Percentiles rank a stretch among this genome's conserved stretches.
Conservation (phyloP, 2,888 invertebrate genomes). For the Trypoxylon attenuatum region DNA sequence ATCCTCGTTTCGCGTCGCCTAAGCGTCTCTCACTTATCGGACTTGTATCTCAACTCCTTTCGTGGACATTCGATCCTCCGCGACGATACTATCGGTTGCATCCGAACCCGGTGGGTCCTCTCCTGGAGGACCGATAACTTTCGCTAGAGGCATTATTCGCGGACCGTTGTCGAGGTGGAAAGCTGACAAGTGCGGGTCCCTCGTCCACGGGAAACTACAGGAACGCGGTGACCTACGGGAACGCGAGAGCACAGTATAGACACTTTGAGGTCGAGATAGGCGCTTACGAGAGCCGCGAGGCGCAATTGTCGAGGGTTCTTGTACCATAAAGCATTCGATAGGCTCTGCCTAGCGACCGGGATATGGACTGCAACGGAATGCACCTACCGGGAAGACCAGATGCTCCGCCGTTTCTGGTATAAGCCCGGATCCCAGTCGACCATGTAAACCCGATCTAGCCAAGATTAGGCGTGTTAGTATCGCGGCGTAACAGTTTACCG, state of each 20-base stretch:
- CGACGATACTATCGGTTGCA: neutral
- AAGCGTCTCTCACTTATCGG: constrained; percentile 66
- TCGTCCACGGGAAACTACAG: too few species aligned
- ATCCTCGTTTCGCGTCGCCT: constrained; percentile 61
- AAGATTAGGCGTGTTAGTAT: constrained; percentile 48
- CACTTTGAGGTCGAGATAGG: too few species aligned
- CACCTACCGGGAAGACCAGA: constrained; percentile 26
- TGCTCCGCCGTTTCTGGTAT: constrained; percentile 16
- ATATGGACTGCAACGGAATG: constrained; percentile 30
- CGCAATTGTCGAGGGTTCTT: constrained; percentile 20
- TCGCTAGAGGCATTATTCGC: too few species aligned
- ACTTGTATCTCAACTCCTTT: constrained; percentile 62
- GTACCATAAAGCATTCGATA: constrained; percentile 46
- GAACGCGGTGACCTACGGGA: too few species aligned
- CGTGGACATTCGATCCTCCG: constrained; percentile 41
- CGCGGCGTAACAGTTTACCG: constrained; percentile 18
- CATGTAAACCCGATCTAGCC: constrained; percentile 36
- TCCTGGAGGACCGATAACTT: too few species aligned
- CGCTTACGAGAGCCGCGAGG: neutral
- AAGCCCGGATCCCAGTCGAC: neutral
- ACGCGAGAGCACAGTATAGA: too few species aligned
- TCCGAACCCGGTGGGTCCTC: too few species aligned
- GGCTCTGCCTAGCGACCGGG: constrained; percentile 22
- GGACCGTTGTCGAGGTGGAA: too few species aligned
- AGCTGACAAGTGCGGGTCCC: too few species aligned